Conservation (phyloP, 2,113 vertebrate genomes). For the Pelodiscus sinensis region DNA sequence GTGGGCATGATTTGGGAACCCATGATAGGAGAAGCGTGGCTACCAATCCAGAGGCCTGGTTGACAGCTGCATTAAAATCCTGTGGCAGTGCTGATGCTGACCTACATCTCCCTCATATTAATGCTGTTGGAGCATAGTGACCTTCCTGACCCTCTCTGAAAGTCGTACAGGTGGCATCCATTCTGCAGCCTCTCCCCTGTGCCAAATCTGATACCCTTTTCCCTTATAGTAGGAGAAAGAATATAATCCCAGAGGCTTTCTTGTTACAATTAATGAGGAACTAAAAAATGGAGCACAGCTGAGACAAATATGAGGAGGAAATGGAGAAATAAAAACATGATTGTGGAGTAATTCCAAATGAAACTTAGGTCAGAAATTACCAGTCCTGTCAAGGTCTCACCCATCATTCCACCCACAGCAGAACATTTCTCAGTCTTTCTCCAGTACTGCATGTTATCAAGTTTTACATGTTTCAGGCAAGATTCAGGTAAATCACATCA, state of each 20-base stretch:
- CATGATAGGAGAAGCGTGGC: background rate
- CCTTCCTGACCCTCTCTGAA: rapidly evolving
- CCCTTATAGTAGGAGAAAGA: conserved; percentile 22
- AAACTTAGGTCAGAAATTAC: background rate
- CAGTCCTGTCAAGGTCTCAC: background rate
- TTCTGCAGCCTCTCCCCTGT: background rate
- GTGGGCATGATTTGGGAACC: background rate
- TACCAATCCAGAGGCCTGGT: background rate
- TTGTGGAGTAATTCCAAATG: conserved; percentile 2
- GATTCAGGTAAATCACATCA: rapidly evolving
- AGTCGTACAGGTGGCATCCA: background rate
- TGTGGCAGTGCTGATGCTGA: background rate
- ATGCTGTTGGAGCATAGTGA: background rate
- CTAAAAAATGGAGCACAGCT: conserved; percentile 31
- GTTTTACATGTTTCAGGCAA: background rate
- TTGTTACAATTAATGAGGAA: background rate
- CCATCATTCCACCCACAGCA: background rate
- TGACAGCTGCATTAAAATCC: background rate
- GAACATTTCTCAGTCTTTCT: background rate
- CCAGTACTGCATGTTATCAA: background rate
- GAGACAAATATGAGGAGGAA: background rate
- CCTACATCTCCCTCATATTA: rapidly evolving
- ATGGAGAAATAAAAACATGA: background rate
- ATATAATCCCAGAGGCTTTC: conserved; percentile 9
- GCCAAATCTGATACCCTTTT: background rate